Evolutionary conservation across 2,797 vertebrate species (phyloP).

Genomic region (Microhierax caerulescens): DNA sequence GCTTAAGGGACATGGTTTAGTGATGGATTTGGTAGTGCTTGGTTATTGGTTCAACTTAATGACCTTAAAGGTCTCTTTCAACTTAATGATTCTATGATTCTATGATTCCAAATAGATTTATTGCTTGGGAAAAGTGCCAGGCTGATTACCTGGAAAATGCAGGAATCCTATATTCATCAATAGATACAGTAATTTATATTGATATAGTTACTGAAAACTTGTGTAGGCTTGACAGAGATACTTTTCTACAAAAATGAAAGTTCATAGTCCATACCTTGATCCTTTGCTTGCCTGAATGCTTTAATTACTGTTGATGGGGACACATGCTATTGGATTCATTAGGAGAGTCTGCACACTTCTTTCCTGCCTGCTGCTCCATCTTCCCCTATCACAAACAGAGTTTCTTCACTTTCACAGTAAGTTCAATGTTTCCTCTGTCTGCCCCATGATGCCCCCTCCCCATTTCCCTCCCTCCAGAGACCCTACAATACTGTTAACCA

Average conservation of each 20-base stretch:
- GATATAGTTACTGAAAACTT: neutral
- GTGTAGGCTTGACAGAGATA: neutral
- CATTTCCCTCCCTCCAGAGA: neutral
- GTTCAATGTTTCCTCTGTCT: neutral
- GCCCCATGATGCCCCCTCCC: neutral
- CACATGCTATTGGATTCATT: neutral
- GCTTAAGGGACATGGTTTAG: neutral
- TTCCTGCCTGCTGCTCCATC: neutral
- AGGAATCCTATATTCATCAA: neutral
- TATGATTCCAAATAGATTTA: neutral
- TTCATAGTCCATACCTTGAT: neutral
- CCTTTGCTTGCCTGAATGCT: neutral
- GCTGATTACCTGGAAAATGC: neutral
- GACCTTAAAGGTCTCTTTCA: too few species aligned
- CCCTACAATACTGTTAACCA: neutral
- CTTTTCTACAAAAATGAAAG: neutral
- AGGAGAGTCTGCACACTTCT: neutral
- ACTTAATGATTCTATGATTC: neutral
- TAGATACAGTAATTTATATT: neutral
- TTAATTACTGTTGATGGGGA: neutral
- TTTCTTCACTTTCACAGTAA: neutral
- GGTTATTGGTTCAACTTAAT: neutral
- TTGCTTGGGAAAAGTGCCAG: neutral
- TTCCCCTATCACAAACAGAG: neutral
- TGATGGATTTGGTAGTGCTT: neutral